Percentiles rank a stretch among this genome's conserved stretches.
These are phyloP conservation scores for Adelognathus sp. DNA, from an alignment of 2,888 invertebrate species.

Conservation along the genomic window DNA sequence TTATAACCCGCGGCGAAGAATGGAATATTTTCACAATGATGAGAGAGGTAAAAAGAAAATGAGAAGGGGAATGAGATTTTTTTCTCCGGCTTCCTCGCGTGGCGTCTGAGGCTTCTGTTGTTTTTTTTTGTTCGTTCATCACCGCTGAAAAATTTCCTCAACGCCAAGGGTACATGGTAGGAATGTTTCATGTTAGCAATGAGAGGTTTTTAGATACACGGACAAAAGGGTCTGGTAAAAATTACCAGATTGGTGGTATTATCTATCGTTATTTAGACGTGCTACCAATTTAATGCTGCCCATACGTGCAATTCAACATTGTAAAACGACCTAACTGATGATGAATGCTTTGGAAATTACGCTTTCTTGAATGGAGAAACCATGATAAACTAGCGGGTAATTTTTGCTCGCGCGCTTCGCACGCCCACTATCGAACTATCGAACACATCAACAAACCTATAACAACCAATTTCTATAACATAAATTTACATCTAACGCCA, in stretches of 20 bases:
- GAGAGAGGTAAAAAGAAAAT: not conserved
- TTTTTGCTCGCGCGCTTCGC: too few species aligned
- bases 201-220: not conserved
- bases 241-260: conserved; percentile 14
- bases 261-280: too few species aligned
- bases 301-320: too few species aligned
- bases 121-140: not conserved
- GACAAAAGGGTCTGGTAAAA: not conserved
- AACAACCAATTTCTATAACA: too few species aligned
- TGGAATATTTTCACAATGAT: conserved; percentile 3
- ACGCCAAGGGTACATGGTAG: not conserved
- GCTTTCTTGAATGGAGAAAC: too few species aligned
- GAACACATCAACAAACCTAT: too few species aligned
- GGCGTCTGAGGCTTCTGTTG: conserved; percentile 2
- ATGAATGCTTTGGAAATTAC: too few species aligned
- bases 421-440: too few species aligned
- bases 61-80: conserved; percentile 9
- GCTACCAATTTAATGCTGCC: too few species aligned
- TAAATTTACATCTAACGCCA: too few species aligned
- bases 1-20: conserved; percentile 32
- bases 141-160: not conserved
- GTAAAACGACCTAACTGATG: too few species aligned
- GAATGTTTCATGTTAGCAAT: not conserved
- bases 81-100: conserved; percentile 17
- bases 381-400: too few species aligned